Evolutionary conservation across 1,140 invertebrate genomes (phyloP), one percentile per base, ranked within the genome.

Genomic region (Rhagoletis pomonella): DNA sequence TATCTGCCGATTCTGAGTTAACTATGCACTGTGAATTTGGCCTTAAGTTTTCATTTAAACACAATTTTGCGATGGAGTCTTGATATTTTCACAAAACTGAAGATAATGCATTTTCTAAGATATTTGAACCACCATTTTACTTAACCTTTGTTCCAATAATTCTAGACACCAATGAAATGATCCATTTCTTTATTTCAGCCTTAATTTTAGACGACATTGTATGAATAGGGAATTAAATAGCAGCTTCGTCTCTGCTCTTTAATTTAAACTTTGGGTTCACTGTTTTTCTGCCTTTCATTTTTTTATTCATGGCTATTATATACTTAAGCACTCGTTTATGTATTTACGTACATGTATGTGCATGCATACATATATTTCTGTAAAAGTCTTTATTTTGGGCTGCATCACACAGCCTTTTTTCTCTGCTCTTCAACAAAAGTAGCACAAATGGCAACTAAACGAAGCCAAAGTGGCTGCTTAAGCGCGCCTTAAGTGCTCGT

Each of bases 401-500:
- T 9, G 29, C 42, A 69, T 14, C 19, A 1, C 29, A 69, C n/a
- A n/a, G 10, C n/a, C 29, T 47, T 77, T 7, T 77, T 47, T 19
- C 47, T 77, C 47, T 50, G 12, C 69, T 29, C 29, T 47, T 55
- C 44, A 55, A 42, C 19, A 47, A 81, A 81, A 81, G 47, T 81
- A 81, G 73, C 73, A 81, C 73, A 81, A 77, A 77, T 77, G 69
- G 65, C 29, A 44, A 69, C 9, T 77, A 77, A 55, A 39, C 47
- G 42, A 81, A 81, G 67, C 69, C 2, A 14, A 44, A 42, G 44
- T 73, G 69, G 14, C 42, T 4, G 17, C 39, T 50, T 47, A 73
- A 73, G 73, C 73, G n/a, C 17, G 73, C 73, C 47, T 81, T 81
- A 81, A 81, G 73, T 81, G 73, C 73, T 81, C 73, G n/a, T 58